These are phyloP conservation scores for Trichonephila inaurata DNA, from an alignment of 1,140 invertebrate species.

Conservation along the genomic window DNA sequence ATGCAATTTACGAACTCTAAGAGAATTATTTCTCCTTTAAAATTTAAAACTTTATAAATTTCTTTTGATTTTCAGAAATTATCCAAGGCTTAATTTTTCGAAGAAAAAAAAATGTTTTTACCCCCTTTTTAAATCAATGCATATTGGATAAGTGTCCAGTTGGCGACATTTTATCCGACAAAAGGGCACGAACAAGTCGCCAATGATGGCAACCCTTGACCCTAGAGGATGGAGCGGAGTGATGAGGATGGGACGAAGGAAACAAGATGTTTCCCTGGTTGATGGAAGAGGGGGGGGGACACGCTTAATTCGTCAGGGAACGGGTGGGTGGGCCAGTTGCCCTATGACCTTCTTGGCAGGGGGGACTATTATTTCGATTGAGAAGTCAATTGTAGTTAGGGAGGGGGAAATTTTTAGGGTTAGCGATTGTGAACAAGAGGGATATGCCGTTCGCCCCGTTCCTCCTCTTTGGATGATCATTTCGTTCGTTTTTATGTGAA, in stretches of 20 bases:
- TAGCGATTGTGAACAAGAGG: neutral
- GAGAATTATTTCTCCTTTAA: too few relatives aligned
- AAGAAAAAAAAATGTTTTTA: too few relatives aligned
- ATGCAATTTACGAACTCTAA: too few relatives aligned
- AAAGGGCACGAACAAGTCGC: neutral
- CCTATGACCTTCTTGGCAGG: constrained; percentile 12
- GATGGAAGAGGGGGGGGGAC: neutral
- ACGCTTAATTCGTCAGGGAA: constrained; percentile 65
- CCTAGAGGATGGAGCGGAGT: neutral
- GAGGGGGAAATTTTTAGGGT: neutral
- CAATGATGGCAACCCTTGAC: constrained; percentile 18
- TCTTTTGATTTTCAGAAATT: too few relatives aligned
- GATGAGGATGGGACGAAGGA: constrained; percentile 21
- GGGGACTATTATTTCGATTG: constrained; percentile 48
- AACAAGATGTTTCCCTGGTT: constrained; percentile 58
- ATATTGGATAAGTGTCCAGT: neutral
- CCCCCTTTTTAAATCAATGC: too few relatives aligned
- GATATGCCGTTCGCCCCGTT: neutral
- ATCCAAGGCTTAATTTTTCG: too few relatives aligned
- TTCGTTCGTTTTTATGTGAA: neutral
- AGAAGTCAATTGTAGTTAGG: constrained; percentile 56
- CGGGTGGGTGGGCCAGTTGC: constrained; percentile 52
- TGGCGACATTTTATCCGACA: neutral
- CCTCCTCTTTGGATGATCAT: too few relatives aligned
- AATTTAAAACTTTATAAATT: too few relatives aligned